phyloP scores from a whole-genome alignment of 2,888 invertebrate species.

The Anorthoa munda region DNA sequence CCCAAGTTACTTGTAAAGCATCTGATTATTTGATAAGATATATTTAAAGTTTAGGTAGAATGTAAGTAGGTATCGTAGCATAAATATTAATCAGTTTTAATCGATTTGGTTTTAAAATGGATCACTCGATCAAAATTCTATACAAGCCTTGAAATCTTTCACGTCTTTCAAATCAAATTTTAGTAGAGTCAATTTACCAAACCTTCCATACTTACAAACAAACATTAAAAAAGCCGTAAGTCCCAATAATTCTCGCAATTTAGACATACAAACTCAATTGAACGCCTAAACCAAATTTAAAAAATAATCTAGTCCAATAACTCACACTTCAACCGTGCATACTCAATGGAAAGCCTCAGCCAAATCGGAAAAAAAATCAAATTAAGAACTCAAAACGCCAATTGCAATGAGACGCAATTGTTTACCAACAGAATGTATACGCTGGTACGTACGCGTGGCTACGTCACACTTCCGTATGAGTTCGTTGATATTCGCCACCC shows the following conservation, averaged over 20 bases:
- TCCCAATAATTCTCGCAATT: neutral
- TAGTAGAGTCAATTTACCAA: neutral
- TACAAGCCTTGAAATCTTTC: neutral
- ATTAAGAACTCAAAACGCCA: constrained; percentile 55
- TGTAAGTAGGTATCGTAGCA: neutral
- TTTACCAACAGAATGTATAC: constrained; percentile 89
- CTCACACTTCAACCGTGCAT: neutral
- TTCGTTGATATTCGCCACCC: constrained; percentile 88
- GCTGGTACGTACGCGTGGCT: constrained; percentile 80
- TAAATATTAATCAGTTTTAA: constrained; percentile 3
- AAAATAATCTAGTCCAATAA: constrained; percentile 31
- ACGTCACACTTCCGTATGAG: constrained; percentile 88
- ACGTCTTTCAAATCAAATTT: neutral
- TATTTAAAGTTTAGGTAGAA: constrained; percentile 8
- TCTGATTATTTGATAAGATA: constrained; percentile 33
- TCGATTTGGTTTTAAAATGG: constrained; percentile 1
- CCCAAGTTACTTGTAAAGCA: constrained; percentile 34
- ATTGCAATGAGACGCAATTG: constrained; percentile 80
- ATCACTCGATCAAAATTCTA: neutral
- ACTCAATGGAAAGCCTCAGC: neutral
- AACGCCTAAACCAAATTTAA: constrained; percentile 7
- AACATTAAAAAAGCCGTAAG: neutral
- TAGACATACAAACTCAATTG: neutral
- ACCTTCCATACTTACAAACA: neutral
- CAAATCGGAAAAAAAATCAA: constrained; percentile 41